Percentiles rank a stretch among this genome's conserved stretches.
Conservation (phyloP, 1,140 invertebrate species). For the Lamellibrachia luymesi region DNA sequence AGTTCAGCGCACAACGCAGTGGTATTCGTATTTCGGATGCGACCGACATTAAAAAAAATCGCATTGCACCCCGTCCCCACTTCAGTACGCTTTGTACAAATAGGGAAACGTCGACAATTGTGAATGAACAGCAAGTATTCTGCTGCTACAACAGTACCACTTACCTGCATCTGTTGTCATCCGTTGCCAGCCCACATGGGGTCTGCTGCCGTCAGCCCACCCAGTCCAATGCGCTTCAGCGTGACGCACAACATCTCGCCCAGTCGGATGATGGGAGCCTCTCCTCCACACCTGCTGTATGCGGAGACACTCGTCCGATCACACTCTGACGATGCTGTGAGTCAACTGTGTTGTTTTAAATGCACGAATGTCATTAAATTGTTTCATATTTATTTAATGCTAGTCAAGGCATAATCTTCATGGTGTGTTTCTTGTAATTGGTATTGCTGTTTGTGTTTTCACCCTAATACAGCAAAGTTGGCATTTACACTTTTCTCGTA, state of each 20-base stretch:
- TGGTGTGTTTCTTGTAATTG: no score
- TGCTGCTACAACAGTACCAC: no score
- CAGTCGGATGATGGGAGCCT: not conserved
- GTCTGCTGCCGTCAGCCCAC: slow-evolving; percentile 61
- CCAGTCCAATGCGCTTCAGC: slow-evolving; percentile 64
- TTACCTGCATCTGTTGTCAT: slow-evolving; percentile 42
- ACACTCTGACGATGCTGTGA: not conserved
- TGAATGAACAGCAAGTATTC: no score
- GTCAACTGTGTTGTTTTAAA: not conserved
- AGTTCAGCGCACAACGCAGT: no score
- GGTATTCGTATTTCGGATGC: no score
- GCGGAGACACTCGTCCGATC: not conserved
- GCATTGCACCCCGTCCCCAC: no score
- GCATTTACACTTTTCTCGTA: no score
- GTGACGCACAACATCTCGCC: not conserved
- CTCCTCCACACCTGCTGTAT: not conserved
- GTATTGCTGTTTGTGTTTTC: no score
- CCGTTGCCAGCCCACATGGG: slow-evolving; percentile 27
- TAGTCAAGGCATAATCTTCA: not conserved
- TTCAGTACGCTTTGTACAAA: no score
- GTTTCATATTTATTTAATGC: not conserved
- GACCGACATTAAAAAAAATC: no score
- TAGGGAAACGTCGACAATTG: no score
- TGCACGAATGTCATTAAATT: not conserved
- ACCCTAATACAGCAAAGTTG: no score